Percentiles rank a stretch among this genome's conserved stretches.
These are phyloP conservation scores for Leptopterna dolabrata DNA, from an alignment of 2,888 invertebrate genomes.

Conservation along the genomic window DNA sequence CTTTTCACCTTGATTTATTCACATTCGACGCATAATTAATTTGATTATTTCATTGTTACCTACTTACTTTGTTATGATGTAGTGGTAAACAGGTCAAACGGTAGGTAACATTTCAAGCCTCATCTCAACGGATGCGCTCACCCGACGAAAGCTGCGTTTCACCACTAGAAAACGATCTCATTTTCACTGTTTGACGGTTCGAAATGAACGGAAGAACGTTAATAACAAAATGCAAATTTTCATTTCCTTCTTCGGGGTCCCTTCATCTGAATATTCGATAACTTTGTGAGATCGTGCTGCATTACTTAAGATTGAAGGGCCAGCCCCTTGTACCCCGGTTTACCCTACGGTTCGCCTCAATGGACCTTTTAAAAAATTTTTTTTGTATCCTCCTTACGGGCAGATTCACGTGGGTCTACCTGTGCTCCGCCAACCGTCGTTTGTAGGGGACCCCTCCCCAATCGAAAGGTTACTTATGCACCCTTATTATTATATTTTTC, in stretches of 20 bases:
- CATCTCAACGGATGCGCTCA: background rate
- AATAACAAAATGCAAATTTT: background rate
- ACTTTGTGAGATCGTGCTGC: slow-evolving; percentile 31
- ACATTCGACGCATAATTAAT: no score
- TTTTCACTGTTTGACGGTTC: background rate
- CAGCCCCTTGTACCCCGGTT: background rate
- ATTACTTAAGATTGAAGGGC: background rate
- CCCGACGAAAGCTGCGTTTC: background rate
- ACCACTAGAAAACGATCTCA: background rate
- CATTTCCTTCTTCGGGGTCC: background rate
- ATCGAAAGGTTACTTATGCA: background rate
- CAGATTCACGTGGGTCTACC: background rate
- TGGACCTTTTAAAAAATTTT: background rate
- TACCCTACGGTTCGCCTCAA: background rate
- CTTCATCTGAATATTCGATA: slow-evolving; percentile 41
- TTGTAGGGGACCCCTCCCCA: background rate
- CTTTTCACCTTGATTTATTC: no score
- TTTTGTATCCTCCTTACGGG: background rate
- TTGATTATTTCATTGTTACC: no score
- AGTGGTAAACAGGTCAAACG: no score
- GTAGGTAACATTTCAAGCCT: no score
- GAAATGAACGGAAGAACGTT: background rate
- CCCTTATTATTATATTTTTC: background rate
- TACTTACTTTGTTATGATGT: no score
- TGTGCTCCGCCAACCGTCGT: background rate